Evolutionary conservation across 2,888 invertebrate species (phyloP).

Genomic region (Drosophila nr. perissopoda): DNA sequence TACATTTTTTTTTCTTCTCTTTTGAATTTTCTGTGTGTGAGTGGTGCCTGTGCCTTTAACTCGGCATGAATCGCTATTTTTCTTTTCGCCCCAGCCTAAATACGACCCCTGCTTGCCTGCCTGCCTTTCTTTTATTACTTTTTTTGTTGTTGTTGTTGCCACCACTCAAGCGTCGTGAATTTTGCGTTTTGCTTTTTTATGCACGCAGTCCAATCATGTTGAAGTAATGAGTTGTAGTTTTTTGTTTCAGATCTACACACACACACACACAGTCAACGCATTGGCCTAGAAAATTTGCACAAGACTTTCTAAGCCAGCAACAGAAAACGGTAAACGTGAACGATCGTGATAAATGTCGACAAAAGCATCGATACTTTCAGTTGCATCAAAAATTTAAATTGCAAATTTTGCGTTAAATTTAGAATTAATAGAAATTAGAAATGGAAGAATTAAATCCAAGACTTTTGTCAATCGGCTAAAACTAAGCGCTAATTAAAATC

Average conservation of each 20-base stretch:
- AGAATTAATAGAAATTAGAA: neutral
- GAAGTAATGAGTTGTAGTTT: constrained; percentile 73
- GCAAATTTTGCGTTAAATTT: neutral
- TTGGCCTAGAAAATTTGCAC: constrained; percentile 27
- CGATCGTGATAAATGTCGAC: constrained; percentile 29
- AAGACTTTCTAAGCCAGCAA: constrained; percentile 28
- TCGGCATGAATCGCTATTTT: constrained; percentile 35
- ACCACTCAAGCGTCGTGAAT: constrained; percentile 44
- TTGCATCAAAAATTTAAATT: neutral
- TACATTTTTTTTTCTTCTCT: constrained; percentile 15
- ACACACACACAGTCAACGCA: constrained; percentile 24
- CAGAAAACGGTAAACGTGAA: constrained; percentile 14
- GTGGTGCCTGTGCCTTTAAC: constrained; percentile 14
- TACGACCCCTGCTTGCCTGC: constrained; percentile 11
- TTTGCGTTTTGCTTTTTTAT: constrained; percentile 50
- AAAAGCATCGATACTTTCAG: constrained; percentile 9
- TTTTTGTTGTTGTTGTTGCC: constrained; percentile 29
- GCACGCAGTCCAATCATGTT: constrained; percentile 59
- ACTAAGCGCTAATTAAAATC: neutral
- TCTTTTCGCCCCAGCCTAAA: constrained; percentile 9
- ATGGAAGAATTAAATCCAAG: neutral
- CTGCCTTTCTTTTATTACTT: constrained; percentile 37
- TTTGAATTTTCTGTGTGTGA: constrained; percentile 7
- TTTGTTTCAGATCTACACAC: constrained; percentile 29
- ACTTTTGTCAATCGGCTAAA: neutral